Conservation (phyloP, 2,113 vertebrate species). For the Microcebus jonahi region DNA sequence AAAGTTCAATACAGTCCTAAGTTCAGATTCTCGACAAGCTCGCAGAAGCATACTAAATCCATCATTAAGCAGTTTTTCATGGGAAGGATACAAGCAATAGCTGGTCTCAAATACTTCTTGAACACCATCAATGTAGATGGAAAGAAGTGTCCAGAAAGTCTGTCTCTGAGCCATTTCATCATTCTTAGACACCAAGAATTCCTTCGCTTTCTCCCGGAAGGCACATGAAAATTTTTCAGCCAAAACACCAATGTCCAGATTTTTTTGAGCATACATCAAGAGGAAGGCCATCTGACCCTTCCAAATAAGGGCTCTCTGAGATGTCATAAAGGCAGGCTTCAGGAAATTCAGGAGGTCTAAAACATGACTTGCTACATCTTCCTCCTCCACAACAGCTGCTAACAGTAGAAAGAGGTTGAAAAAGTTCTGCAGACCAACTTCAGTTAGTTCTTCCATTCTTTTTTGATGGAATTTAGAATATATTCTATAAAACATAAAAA, state of each 20-base stretch:
- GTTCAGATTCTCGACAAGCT: conserved; percentile 92
- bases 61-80: conserved; percentile 95
- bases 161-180: conserved; percentile 89
- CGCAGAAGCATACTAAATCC: conserved; percentile 95
- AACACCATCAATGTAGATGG: conserved; percentile 94
- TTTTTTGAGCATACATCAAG: conserved; percentile 92
- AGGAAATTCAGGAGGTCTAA: conserved; percentile 91
- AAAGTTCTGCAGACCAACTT: conserved; percentile 94
- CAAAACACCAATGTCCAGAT: conserved; percentile 91
- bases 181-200: conserved; percentile 93
- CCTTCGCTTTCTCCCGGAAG: conserved; percentile 92
- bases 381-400: conserved; percentile 89
- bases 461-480: conserved; percentile 97
- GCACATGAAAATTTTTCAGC: conserved; percentile 89
- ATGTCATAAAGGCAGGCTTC: conserved; percentile 81
- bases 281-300: conserved; percentile 93
- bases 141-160: conserved; percentile 93
- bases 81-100: conserved; percentile 89
- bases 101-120: conserved; percentile 96
- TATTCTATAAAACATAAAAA: conserved; percentile 87
- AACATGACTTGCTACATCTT: conserved; percentile 91
- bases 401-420: conserved; percentile 93
- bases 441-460: conserved; percentile 95
- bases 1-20: conserved; percentile 90
- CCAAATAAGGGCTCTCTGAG: conserved; percentile 91